Evolutionary conservation across 2,888 invertebrate genomes (phyloP), one percentile per base, ranked within the genome.

Genomic region (Eristalis tenax): DNA sequence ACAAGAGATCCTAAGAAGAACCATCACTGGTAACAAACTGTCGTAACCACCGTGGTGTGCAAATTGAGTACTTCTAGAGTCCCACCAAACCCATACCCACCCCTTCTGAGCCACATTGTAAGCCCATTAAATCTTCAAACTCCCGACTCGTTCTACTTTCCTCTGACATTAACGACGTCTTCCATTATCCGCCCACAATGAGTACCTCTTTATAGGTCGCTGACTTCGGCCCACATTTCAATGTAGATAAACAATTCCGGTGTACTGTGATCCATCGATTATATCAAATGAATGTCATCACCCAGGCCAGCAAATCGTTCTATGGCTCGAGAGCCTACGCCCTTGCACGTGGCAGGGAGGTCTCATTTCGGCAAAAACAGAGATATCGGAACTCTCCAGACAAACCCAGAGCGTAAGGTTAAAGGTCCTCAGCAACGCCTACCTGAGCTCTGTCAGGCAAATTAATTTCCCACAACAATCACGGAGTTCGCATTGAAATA

Each of bases 391-490:
- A 15, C 5, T 6, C 4, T 8, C 8, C 50, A n/a, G 8, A 8
- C 18, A 50, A 50, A 50, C 1, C 8, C 50, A 18, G 50, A 50
- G 15, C n/a, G 13, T 82, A 86, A 86, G 85, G 85, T 86, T 86
- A 86, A 77, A 86, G 85, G 82, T 85, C 63, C 57, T 1, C 32
- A 32, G 32, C 66, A 78, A 73, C 84, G 71, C 84, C 84, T 68
- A 85, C 84, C 68, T 81, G 76, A 61, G 50, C 38, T 80, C 57
- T 80, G 59, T 64, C 76, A 59, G 26, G 79, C 69, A 68, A 69
- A 80, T 83, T 73, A 87, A 87, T 83, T 82, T 87, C 83, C 76
- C 87, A 87, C 76, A 87, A 83, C 79, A 80, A 83, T 83, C 87
- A 87, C 87, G 86, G 74, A 76, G 75, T 79, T 75, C 57, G 56